Evolutionary conservation across 2,797 vertebrate species (phyloP).

Genomic region (Hypotaenidia philippensis): DNA sequence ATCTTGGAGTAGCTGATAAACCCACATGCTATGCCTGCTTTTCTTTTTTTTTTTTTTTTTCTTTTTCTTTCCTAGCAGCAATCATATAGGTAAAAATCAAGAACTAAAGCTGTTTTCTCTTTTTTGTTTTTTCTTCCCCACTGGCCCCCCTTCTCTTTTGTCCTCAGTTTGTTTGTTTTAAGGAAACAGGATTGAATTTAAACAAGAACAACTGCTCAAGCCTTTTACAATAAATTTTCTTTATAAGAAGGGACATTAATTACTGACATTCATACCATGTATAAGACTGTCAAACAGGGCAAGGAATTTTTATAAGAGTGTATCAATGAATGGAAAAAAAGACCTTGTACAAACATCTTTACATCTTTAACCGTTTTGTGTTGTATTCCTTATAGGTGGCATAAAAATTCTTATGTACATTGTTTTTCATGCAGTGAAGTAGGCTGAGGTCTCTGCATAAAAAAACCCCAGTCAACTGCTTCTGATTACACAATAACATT

Average conservation of each 20-base stretch:
- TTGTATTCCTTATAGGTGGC: accelerated
- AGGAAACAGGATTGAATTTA: neutral
- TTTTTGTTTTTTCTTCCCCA: accelerated
- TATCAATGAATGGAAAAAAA: neutral
- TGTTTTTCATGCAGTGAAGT: neutral
- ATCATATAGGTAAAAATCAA: neutral
- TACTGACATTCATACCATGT: neutral
- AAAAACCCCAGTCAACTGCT: neutral
- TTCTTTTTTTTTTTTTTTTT: too few species aligned
- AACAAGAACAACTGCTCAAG: neutral
- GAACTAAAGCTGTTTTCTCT: neutral
- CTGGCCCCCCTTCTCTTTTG: accelerated
- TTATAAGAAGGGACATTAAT: neutral
- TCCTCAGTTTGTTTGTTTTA: neutral
- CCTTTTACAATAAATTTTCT: neutral
- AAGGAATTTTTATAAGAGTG: neutral
- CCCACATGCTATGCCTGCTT: neutral
- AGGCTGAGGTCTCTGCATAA: neutral
- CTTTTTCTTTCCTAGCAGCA: neutral
- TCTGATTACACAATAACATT: neutral
- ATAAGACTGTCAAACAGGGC: neutral
- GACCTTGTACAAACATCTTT: neutral
- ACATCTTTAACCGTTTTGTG: accelerated
- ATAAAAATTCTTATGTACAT: neutral
- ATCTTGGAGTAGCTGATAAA: neutral